phyloP scores from a whole-genome alignment of 2,888 invertebrate species.

The Drosophila leonis region DNA sequence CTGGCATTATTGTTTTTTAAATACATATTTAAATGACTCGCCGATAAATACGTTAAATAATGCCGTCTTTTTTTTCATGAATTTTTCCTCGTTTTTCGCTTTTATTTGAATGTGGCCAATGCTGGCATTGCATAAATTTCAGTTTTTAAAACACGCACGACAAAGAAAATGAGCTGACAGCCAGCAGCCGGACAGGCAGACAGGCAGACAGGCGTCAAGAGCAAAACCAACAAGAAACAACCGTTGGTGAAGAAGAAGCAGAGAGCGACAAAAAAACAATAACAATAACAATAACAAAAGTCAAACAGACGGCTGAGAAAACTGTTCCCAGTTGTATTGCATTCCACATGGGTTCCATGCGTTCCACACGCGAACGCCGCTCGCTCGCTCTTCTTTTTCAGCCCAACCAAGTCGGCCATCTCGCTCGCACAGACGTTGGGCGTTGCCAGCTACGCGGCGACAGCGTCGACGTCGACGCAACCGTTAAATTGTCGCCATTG shows the following conservation, averaged over 20 bases:
- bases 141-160: conserved; percentile 61
- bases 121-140: conserved; percentile 74
- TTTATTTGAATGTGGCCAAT: conserved; percentile 26
- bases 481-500: conserved; percentile 76
- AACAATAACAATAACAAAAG: conserved; percentile 20
- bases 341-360: conserved; percentile 50
- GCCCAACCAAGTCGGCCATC: conserved; percentile 20
- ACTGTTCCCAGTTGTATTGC: conserved; percentile 60
- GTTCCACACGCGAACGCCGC: conserved; percentile 41
- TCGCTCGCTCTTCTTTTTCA: background rate
- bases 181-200: conserved; percentile 28
- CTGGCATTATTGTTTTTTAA: conserved; percentile 70
- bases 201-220: conserved; percentile 15
- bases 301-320: conserved; percentile 15
- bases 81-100: conserved; percentile 7
- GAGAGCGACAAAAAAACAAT: background rate
- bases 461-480: conserved; percentile 49
- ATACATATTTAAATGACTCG: conserved; percentile 75
- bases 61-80: conserved; percentile 52
- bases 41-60: conserved; percentile 75
- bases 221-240: background rate
- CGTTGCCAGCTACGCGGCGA: conserved; percentile 42
- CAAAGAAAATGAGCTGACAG: conserved; percentile 59
- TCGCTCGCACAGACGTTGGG: conserved; percentile 48
- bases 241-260: background rate